These are phyloP conservation scores for Bathybates hornii DNA, from an alignment of 2,113 vertebrate species.

Conservation along the genomic window DNA sequence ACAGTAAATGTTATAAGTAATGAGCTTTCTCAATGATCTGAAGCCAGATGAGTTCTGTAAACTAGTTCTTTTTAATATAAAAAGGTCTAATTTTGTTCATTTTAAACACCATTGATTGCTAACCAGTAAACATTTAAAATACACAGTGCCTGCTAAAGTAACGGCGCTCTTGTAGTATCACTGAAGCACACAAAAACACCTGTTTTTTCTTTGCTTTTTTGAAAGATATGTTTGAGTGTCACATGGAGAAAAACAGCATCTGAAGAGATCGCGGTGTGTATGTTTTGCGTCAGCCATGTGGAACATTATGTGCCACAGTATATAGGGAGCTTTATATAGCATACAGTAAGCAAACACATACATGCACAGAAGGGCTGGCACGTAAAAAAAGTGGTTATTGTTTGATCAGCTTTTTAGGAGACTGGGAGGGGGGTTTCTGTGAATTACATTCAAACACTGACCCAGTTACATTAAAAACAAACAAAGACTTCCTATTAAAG, in stretches of 20 bases:
- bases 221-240: not conserved
- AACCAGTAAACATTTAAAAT: not conserved
- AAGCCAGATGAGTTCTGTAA: not conserved
- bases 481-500: not conserved
- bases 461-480: not conserved
- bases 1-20: not conserved
- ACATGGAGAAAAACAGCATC: not conserved
- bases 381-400: not conserved
- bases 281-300: not conserved
- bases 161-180: not conserved
- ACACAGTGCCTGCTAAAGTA: not conserved
- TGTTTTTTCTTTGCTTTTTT: not conserved
- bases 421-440: not conserved
- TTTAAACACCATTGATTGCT: not conserved
- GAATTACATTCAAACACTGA: constrained; percentile 10
- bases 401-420: not conserved
- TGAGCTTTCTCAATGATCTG: not conserved
- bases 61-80: not conserved
- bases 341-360: not conserved
- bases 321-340: not conserved
- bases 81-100: not conserved
- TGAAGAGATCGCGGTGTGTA: not conserved
- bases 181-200: not conserved
- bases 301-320: not conserved
- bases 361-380: not conserved